Evolutionary conservation across 92 coral and sea anemone species (phyloP).

Genomic region (Zoanthus gigantus): DNA sequence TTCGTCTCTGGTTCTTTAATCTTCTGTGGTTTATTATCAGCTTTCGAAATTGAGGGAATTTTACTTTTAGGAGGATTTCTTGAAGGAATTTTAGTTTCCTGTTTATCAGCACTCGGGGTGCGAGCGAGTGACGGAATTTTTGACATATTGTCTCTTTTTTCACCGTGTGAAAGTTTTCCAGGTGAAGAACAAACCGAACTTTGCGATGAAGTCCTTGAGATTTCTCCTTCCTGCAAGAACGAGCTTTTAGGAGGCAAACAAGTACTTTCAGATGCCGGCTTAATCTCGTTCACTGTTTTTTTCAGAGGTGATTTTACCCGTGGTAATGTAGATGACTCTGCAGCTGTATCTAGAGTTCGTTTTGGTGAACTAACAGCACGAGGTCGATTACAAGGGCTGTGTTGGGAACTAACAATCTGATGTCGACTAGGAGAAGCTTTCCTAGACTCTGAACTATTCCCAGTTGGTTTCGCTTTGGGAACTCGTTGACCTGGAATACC

Average conservation of each 20-base stretch:
- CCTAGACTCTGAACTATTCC: conserved; percentile 50
- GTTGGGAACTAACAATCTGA: conserved; percentile 35
- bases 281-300: background rate
- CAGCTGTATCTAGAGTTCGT: background rate
- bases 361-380: conserved; percentile 27
- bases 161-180: conserved; percentile 42
- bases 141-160: conserved; percentile 72
- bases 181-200: conserved; percentile 49
- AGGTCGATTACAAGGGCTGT: conserved; percentile 31
- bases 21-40: conserved; percentile 60
- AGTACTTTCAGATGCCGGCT: conserved; percentile 11
- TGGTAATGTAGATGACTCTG: conserved; percentile 26
- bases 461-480: conserved; percentile 56
- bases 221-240: conserved; percentile 21
- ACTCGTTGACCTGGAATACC: conserved; percentile 51
- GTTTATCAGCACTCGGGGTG: conserved; percentile 55
- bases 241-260: conserved; percentile 52
- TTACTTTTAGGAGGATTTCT: conserved; percentile 80
- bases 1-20: conserved; percentile 55
- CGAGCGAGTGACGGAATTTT: conserved; percentile 86
- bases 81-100: conserved; percentile 77
- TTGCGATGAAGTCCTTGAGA: conserved; percentile 54
- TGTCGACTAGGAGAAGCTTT: conserved; percentile 47
- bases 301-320: conserved; percentile 38
- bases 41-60: conserved; percentile 80